A percentile compares a stretch with the other conserved stretches of the same genome.
These are phyloP conservation scores for Acleris cristana DNA, from an alignment of 2,888 invertebrate genomes.

Conservation along the genomic window DNA sequence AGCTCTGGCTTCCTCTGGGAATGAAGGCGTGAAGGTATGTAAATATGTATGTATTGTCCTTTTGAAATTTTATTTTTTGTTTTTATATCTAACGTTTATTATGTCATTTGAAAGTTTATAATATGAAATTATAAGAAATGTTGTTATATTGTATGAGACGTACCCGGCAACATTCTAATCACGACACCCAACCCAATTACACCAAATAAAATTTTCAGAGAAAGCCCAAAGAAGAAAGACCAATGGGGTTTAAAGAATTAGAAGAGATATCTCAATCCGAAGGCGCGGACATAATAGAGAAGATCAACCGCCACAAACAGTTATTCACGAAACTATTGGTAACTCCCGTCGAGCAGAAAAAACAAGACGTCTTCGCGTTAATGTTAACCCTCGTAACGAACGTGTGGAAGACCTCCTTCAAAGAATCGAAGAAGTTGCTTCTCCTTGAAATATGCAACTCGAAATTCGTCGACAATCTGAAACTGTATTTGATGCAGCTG, in stretches of 20 bases:
- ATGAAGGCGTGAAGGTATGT: too few relatives aligned
- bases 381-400: slow-evolving; percentile 68
- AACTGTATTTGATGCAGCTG: slow-evolving; percentile 63
- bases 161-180: not conserved
- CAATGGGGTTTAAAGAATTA: slow-evolving; percentile 56
- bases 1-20: too few relatives aligned
- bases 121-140: too few relatives aligned
- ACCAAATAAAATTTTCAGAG: not conserved
- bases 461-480: slow-evolving; percentile 56
- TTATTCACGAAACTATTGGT: slow-evolving; percentile 61
- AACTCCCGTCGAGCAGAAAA: slow-evolving; percentile 50
- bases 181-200: not conserved
- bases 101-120: too few relatives aligned
- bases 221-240: slow-evolving; percentile 7
- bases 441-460: slow-evolving; percentile 66
- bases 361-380: slow-evolving; percentile 62
- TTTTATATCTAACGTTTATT: too few relatives aligned
- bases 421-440: slow-evolving; percentile 60
- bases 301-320: slow-evolving; percentile 57
- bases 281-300: slow-evolving; percentile 58
- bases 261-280: slow-evolving; percentile 61
- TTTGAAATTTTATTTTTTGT: too few relatives aligned
- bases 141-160: too few relatives aligned
- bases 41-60: too few relatives aligned
- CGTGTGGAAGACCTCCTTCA: slow-evolving; percentile 62